A percentile compares a stretch with the other conserved stretches of the same genome.
Conservation (phyloP, 1,140 invertebrate species). For the Cheumatopsyche charites region DNA sequence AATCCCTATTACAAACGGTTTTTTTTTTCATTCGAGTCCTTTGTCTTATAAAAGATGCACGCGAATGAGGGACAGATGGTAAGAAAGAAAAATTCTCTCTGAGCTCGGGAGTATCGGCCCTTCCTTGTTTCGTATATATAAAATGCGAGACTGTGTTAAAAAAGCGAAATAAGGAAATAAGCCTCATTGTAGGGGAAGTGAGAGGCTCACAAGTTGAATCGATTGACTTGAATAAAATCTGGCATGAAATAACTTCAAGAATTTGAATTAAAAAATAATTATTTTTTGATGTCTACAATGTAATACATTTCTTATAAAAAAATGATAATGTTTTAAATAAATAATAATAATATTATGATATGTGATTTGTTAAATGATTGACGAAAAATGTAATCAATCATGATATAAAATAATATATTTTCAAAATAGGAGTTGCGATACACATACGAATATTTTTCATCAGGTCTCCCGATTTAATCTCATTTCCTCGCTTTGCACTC, state of each 20-base stretch:
- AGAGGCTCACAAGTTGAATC: slow-evolving; percentile 4
- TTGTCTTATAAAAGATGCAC: slow-evolving; percentile 48
- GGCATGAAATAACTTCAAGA: too few species aligned
- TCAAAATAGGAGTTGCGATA: slow-evolving; percentile 14
- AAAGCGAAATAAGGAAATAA: slow-evolving; percentile 33
- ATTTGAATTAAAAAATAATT: too few species aligned
- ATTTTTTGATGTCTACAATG: too few species aligned
- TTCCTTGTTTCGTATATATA: slow-evolving; percentile 7
- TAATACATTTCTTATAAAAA: too few species aligned
- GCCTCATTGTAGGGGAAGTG: slow-evolving; percentile 4
- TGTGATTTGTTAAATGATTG: too few species aligned
- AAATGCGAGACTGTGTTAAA: slow-evolving; percentile 28
- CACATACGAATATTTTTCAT: slow-evolving; percentile 33
- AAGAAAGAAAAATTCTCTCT: slow-evolving; percentile 3
- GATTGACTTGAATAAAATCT: not conserved
- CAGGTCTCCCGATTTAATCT: slow-evolving; percentile 37
- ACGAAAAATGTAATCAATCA: too few species aligned
- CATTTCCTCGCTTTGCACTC: slow-evolving; percentile 34
- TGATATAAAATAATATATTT: too few species aligned
- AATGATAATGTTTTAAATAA: too few species aligned
- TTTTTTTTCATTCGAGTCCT: slow-evolving; percentile 47
- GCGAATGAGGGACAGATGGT: slow-evolving; percentile 2
- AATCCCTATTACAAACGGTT: slow-evolving; percentile 48
- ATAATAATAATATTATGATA: too few species aligned
- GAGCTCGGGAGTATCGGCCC: slow-evolving; percentile 26